Conservation (phyloP, 2,113 vertebrate species). For the Megaleporinus macrocephalus region DNA sequence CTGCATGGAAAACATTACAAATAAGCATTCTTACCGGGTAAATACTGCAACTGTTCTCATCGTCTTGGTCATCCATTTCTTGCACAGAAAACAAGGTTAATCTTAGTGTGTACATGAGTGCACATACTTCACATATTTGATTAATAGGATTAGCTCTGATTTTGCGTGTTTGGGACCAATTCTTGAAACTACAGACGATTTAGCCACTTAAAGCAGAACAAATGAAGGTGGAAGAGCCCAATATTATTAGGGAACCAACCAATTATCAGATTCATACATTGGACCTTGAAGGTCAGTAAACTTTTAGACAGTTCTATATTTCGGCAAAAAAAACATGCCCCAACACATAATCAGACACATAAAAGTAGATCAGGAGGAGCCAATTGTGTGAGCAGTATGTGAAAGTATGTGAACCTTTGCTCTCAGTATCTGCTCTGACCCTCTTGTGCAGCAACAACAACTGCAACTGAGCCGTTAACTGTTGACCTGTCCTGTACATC, state of each 20-base stretch:
- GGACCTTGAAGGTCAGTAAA: no score
- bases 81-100: not conserved
- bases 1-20: not conserved
- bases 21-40: slow-evolving; percentile 62
- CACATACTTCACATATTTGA: not conserved
- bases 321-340: no score
- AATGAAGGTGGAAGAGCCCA: no score
- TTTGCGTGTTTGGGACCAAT: not conserved
- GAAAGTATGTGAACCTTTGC: no score
- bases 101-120: not conserved
- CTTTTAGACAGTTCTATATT: no score
- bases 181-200: not conserved
- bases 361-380: no score
- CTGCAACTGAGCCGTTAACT: no score
- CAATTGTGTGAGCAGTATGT: no score
- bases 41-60: slow-evolving; percentile 71
- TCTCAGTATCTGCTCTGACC: no score
- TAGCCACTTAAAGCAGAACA: not conserved
- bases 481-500: no score
- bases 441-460: no score
- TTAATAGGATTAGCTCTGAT: not conserved
- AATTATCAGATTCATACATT: not conserved
- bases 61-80: slow-evolving; percentile 70
- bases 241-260: not conserved
- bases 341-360: no score